phyloP scores from a whole-genome alignment of 2,113 vertebrate species.

The Polypterus senegalus region DNA sequence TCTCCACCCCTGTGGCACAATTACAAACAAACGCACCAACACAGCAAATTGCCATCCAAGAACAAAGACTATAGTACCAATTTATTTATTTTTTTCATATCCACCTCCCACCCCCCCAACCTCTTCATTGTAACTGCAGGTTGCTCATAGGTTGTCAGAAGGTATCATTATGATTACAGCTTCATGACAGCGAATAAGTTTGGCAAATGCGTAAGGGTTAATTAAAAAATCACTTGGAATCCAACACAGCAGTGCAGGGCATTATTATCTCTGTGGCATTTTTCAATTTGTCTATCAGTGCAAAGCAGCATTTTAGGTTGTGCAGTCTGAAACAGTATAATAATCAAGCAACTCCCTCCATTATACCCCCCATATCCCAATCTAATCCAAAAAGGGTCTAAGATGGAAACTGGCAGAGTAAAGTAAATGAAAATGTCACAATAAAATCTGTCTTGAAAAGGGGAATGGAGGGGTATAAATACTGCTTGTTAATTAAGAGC shows the following conservation, averaged over 20 bases:
- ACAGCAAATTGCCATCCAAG: not conserved
- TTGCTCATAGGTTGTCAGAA: not conserved
- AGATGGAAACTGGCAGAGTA: not conserved
- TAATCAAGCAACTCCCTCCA: not conserved
- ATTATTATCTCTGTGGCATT: constrained; percentile 1
- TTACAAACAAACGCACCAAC: too few relatives aligned
- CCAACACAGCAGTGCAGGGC: not conserved
- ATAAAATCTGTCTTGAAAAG: not conserved
- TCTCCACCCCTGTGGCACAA: too few relatives aligned
- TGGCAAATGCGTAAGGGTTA: not conserved
- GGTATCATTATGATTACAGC: not conserved
- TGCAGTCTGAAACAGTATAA: too few relatives aligned
- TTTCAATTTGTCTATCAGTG: not conserved
- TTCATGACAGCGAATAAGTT: not conserved
- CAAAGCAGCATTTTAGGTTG: not conserved
- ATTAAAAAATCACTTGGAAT: not conserved
- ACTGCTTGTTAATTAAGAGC: not conserved
- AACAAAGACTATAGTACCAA: not conserved
- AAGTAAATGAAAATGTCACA: not conserved
- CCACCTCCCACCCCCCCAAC: not conserved
- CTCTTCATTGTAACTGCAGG: not conserved
- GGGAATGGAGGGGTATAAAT: not conserved
- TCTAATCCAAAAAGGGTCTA: not conserved
- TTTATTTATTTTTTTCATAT: not conserved
- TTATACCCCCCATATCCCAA: not conserved